Base-by-base conservation (phyloP, 2,888 invertebrate species). In the Choristoneura rosaceana region DNA sequence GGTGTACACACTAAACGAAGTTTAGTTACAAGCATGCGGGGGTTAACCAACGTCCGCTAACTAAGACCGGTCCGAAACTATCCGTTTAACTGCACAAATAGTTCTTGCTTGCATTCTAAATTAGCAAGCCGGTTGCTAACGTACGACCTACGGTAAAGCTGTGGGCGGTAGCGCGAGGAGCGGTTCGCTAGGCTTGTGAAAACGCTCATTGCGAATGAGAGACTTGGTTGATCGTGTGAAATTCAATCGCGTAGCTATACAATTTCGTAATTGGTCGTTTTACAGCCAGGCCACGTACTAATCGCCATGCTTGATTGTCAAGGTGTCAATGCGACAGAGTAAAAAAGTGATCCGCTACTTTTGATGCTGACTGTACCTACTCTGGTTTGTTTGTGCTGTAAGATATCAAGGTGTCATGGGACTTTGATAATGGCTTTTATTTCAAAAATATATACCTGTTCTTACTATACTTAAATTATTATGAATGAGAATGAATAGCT, bases 61-160 rank as follows among this genome's bases (percentile, higher is more conserved):
- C 77, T 79, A 64, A 66, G 50, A 58, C 65, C 65, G 41, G 68
- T 69, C 61, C 63, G 76, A 74, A 76, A 74, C 81, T 79, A 77
- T 81, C 78, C 82, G 78, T 80, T 84, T 81, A 81, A 80, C 83
- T 80, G 77, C 80, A 79, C 84, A 84, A 87, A 85, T 83, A 86
- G 82, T 87, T 87, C 82, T 81, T 82, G 84, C 84, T 81, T 87
- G 85, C 87, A 84, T 82, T 85, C 77, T 76, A 78, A 85, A 87
- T 88, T 87, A 88, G 81, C 81, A 66, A 74, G 68, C 75, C 73
- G 76, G 78, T 71, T 76, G 78, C 60, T 63, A 74, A 75, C 76
- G 76, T 64, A 77, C 73, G 76, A 75, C 79, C 74, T 74, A 82
- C 75, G 73, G 74, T 73, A 71, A 75, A 69, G 71, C 71, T 12